phyloP scores from a whole-genome alignment of 2,888 invertebrate species.

The Acleris holmiana region DNA sequence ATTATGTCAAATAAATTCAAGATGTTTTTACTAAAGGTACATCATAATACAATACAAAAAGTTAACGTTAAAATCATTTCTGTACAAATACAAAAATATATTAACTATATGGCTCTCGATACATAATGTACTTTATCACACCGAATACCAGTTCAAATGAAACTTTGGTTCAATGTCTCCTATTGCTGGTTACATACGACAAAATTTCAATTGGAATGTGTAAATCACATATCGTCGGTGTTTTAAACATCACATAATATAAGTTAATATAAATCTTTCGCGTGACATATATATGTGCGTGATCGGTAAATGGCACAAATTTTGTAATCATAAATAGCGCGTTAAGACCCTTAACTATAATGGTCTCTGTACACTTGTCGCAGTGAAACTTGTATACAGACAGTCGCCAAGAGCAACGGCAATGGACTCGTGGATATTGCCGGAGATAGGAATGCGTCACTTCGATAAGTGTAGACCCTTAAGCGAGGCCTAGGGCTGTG shows the following conservation, averaged over 20 bases:
- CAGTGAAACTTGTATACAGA: too few relatives aligned
- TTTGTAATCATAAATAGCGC: conserved; percentile 64
- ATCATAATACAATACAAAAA: conserved; percentile 42
- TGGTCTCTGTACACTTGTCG: conserved; percentile 12
- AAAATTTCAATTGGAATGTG: conserved; percentile 62
- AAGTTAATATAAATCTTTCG: conserved; percentile 38
- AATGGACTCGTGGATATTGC: too few relatives aligned
- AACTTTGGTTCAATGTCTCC: conserved; percentile 51
- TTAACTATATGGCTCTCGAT: conserved; percentile 68
- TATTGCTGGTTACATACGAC: conserved; percentile 32
- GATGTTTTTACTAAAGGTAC: conserved; percentile 55
- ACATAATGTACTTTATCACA: conserved; percentile 45
- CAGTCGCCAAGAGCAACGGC: too few relatives aligned
- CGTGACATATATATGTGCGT: conserved; percentile 56
- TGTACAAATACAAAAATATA: conserved; percentile 78
- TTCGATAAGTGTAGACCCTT: too few relatives aligned
- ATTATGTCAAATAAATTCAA: conserved; percentile 41
- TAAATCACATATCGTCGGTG: conserved; percentile 58
- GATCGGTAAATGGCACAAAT: conserved; percentile 75
- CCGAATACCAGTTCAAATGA: conserved; percentile 53
- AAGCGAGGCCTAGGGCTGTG: too few relatives aligned
- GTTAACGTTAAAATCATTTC: conserved; percentile 61
- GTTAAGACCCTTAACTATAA: conserved; percentile 35
- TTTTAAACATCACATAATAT: conserved; percentile 33
- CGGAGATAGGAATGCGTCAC: too few relatives aligned